Evolutionary conservation across 1,140 invertebrate genomes (phyloP), one percentile per base, ranked within the genome.

Genomic region (Chymomyza costata): DNA sequence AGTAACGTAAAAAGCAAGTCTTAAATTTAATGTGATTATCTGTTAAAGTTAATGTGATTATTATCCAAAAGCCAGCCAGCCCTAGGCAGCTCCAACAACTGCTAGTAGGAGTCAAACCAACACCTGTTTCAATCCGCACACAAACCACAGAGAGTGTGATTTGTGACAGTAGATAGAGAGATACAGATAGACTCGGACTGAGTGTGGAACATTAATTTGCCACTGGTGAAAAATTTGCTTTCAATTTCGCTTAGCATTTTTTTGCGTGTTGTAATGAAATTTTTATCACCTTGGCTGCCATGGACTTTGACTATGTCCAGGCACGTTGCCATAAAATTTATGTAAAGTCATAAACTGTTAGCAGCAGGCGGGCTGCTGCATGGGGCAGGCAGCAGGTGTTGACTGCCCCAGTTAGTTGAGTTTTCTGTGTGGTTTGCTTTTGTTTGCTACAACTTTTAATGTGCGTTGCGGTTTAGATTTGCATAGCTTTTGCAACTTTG

Each of bases 221-320:
- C 48, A 56, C 46, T 54, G 54, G 59, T 55, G 53, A 39, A 52
- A 41, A 74, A 60, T 56, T 52, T 69, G 45, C 68, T 68, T 74
- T 74, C 69, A 69, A 76, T 74, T 74, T 68, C 45, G 10, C 16
- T 30, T 19, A 1, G 8, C 48, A 28, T 44, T 55, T 46, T 68
- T 54, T 63, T 66, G 73, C 73, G 73, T 80, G 73, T 80, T 65
- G 59, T 73, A 78, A 78, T 78, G 63, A 78, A 78, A 78, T 80
- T 80, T 78, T 78, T 78, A 80, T 78, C 73, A 73, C 67, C 73
- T 55, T 49, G 37, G 59, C 32, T 52, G 65, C 51, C n/a, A n/a
- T 50, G 40, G 44, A 21, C 7, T 11, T 37, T 11, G 14, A 25
- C 11, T 35, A 19, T 54, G 66, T 80, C 71, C 80, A 78, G 73